Evolutionary conservation across 2,888 invertebrate genomes (phyloP).

Genomic region (Euzetes globulus): DNA sequence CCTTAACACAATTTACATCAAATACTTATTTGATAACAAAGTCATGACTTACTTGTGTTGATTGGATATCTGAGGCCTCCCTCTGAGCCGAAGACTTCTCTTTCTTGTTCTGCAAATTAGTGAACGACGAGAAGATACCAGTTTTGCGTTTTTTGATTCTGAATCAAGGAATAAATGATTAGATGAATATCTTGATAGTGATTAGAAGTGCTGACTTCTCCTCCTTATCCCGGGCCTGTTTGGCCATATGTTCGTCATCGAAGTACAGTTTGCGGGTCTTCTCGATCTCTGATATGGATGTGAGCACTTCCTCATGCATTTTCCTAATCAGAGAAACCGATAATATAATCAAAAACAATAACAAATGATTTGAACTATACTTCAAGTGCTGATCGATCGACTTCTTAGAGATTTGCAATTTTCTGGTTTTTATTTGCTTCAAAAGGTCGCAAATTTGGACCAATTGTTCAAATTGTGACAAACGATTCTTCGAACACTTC

Average conservation of each 20-base stretch:
- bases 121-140: conserved; percentile 39
- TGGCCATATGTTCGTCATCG: conserved; percentile 90
- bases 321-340: conserved; percentile 46
- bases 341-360: background rate
- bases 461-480: conserved; percentile 53
- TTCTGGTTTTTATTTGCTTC: conserved; percentile 34
- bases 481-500: conserved; percentile 75
- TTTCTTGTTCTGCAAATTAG: conserved; percentile 38
- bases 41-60: conserved; percentile 52
- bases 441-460: conserved; percentile 29
- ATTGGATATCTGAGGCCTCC: conserved; percentile 85
- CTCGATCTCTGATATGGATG: conserved; percentile 78
- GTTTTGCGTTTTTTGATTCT: conserved; percentile 37
- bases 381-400: conserved; percentile 71
- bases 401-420: conserved; percentile 49
- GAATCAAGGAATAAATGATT: conserved; percentile 57
- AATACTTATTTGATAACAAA: background rate
- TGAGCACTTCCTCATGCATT: conserved; percentile 81
- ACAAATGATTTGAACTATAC: conserved; percentile 48
- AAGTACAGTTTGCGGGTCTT: conserved; percentile 90
- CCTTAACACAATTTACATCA: conserved; percentile 45
- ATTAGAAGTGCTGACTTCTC: conserved; percentile 55
- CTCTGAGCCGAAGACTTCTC: conserved; percentile 56
- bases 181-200: conserved; percentile 35
- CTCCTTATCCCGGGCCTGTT: conserved; percentile 90